Evolutionary conservation across 2,797 vertebrate species (phyloP).

Genomic region (Oreochromis mossambicus): DNA sequence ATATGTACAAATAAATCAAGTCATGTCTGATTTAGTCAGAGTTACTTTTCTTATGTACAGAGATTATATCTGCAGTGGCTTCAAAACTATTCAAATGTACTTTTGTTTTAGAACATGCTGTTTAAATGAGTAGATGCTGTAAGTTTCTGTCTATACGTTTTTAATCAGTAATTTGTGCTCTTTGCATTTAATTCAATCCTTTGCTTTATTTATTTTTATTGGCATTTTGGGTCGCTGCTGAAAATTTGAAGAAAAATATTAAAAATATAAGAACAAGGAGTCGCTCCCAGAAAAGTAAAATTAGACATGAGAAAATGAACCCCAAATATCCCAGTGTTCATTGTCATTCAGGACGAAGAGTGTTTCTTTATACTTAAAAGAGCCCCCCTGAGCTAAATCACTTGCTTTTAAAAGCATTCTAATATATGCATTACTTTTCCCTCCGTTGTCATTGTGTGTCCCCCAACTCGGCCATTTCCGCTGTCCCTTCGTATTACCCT

Average conservation of each 20-base stretch:
- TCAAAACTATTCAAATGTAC: not conserved
- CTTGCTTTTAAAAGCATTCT: slow-evolving; percentile 43
- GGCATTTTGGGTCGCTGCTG: not conserved
- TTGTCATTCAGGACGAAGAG: slow-evolving; percentile 19
- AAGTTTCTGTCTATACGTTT: not conserved
- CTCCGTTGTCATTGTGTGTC: slow-evolving; percentile 33
- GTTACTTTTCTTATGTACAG: rapidly evolving
- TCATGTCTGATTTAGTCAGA: not conserved
- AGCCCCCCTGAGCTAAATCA: not conserved
- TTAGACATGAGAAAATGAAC: not conserved
- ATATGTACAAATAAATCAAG: not conserved
- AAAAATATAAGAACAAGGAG: not conserved
- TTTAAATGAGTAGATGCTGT: not conserved
- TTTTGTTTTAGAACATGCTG: rapidly evolving
- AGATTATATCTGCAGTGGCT: too few species aligned
- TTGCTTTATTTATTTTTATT: not conserved
- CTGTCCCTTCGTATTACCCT: slow-evolving; percentile 25
- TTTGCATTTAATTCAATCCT: not conserved
- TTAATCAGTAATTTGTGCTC: not conserved
- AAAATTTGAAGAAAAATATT: not conserved
- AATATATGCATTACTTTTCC: slow-evolving; percentile 58
- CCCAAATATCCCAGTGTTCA: not conserved
- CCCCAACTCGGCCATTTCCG: not conserved
- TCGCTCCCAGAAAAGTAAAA: not conserved
- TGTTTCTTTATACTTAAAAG: not conserved